Evolutionary conservation across 2,888 invertebrate species (phyloP), one percentile per base, ranked within the genome.

Genomic region (Cryptophagus acutangulus): DNA sequence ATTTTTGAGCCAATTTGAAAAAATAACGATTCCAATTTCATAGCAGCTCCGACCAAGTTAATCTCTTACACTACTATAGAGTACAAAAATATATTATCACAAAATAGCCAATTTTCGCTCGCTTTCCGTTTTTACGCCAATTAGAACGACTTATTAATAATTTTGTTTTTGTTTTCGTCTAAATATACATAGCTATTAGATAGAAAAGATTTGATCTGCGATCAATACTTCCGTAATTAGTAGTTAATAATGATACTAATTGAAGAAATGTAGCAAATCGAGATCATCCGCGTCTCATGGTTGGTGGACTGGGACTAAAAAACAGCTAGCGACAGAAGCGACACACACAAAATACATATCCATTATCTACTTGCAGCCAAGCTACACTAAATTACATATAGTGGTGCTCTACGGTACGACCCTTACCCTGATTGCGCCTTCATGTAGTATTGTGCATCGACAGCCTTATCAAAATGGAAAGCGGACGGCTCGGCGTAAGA

Each of bases 381-480:
- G 65, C 65, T 65, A 65, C 54, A 52, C 55, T 58, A 65, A 56
- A 52, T 55, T 59, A 63, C 55, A 55, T 52, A 60, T 55, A 59
- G 62, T 65, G 64, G 65, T 66, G 64, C 64, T 65, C 58, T 67
- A 65, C 58, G 59, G 62, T 65, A 66, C 65, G 65, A 67, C 65
- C 65, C 66, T 66, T 67, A 68, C 67, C 68, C 68, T 68, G 68
- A 67, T 67, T 67, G 58, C 60, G 64, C 66, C 63, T 63, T 63
- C 61, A 50, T 59, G 53, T 59, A 49, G 52, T 63, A 66, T 67
- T 66, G 66, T 66, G 65, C 64, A 65, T 62, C 59, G 65, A 66
- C 66, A 67, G 66, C 66, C 66, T 63, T 67, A 60, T 62, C 52
- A 51, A 54, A 55, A 48, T 51, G 48, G n/a, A 46, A 45, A 45